Evolutionary conservation across 2,888 invertebrate species (phyloP), one percentile per base, ranked within the genome.

Genomic region (Phorcus lineatus): DNA sequence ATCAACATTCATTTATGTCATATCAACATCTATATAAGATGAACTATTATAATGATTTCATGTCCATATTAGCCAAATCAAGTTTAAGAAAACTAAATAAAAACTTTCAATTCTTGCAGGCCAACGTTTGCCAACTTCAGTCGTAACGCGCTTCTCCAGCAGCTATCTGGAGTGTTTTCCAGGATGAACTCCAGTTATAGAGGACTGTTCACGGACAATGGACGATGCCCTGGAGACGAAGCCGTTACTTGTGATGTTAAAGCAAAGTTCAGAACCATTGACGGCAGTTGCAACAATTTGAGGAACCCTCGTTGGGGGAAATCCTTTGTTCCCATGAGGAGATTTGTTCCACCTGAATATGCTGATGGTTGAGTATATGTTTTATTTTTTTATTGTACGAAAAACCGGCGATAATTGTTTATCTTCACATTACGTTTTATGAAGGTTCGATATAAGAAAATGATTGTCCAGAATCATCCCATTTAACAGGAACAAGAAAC

Each of bases 201-300:
- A n/a, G 36, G n/a, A 17, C 70, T 70, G 9, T 70, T 70, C 40
- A 31, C 13, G 17, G 31, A 70, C 16, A 19, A 31, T 1, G 70
- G 70, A 0, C 36, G 11, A 11, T 70, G 70, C 7, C 70, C 70
- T 11, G 19, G 19, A 16, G 70, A 70, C n/a, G 70, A 40, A 16
- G 70, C 36, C 17, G 31, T 79, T 19, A 54, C 55, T 3, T 86
- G 84, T 55, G 77, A 83, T 70, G 77, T 67, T 0, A 53, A 74
- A 24, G 55, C 75, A 16, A 77, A 28, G 24, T 88, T 84, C 81
- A 75, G 88, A 22, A 81, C 86, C 6, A 79, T 80, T 22, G 88
- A 88, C 62, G 88, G 87, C 16, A 82, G 81, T 19, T 88, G 88
- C 78, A 88, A 88, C 82, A 88, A 88, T 74, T 81, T 86, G 67